phyloP scores from a whole-genome alignment of 2,888 invertebrate genomes.

The Ferdinandea cuprea region DNA sequence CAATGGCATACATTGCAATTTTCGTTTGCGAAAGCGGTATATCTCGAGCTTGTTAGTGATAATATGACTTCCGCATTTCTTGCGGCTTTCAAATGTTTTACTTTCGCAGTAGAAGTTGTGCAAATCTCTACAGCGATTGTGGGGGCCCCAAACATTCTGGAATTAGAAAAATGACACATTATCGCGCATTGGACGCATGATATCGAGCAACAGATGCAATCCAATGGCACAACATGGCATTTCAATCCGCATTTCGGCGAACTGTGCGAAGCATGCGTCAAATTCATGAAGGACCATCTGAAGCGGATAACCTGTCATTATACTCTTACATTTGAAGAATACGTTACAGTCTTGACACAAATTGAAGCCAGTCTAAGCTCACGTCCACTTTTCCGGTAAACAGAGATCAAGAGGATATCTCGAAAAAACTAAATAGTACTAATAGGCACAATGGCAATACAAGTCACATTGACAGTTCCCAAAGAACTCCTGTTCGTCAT shows the following conservation, averaged over 20 bases:
- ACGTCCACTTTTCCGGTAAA: background rate
- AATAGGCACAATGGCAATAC: too few species aligned
- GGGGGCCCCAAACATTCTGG: conserved; percentile 27
- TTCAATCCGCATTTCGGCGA: conserved; percentile 34
- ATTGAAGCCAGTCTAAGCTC: too few species aligned
- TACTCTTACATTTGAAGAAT: conserved; percentile 26
- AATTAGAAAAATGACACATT: background rate
- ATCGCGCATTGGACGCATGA: conserved; percentile 21
- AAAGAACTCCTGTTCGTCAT: too few species aligned
- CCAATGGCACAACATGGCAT: conserved; percentile 22
- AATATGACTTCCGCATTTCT: conserved; percentile 29
- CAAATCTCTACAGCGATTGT: too few species aligned
- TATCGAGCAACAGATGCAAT: conserved; percentile 3
- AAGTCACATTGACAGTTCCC: too few species aligned
- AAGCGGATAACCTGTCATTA: conserved; percentile 20
- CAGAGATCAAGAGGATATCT: conserved; percentile 20
- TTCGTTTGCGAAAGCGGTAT: too few species aligned
- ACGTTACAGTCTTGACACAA: conserved; percentile 22
- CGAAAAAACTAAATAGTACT: too few species aligned
- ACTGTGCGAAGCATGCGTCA: too few species aligned
- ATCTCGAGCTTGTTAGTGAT: conserved; percentile 46
- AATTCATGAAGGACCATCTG: conserved; percentile 20
- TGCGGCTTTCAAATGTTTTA: conserved; percentile 41
- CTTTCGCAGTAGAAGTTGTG: too few species aligned
- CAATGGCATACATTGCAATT: too few species aligned